Percentiles rank a stretch among this genome's conserved stretches.
Evolutionary conservation across 2,888 invertebrate genomes (phyloP).

Genomic region (Branchipolynoe longqiensis): DNA sequence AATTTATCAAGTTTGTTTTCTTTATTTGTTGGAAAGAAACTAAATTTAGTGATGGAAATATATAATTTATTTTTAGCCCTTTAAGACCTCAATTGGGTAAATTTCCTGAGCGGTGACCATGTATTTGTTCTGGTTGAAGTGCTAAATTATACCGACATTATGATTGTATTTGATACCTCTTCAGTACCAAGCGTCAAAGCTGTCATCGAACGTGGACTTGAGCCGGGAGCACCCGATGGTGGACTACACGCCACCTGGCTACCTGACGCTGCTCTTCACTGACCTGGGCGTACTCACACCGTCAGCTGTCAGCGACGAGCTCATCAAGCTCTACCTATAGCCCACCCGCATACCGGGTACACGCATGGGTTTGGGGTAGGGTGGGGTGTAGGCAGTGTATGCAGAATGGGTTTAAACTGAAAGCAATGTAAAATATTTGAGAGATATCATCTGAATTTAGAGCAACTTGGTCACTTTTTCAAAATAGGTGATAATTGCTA

Average conservation of each 20-base stretch:
- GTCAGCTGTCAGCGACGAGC: slow-evolving; percentile 97
- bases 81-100: no score
- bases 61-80: no score
- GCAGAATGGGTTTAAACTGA: background rate
- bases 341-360: background rate
- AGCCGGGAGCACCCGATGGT: slow-evolving; percentile 90
- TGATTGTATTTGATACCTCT: slow-evolving; percentile 65
- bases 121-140: no score
- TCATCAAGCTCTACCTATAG: slow-evolving; percentile 96
- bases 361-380: background rate
- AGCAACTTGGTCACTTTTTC: background rate
- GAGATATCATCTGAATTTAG: no score
- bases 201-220: slow-evolving; percentile 72
- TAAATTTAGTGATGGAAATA: no score
- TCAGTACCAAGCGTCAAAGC: slow-evolving; percentile 80
- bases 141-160: no score
- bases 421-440: background rate
- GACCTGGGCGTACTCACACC: slow-evolving; percentile 97
- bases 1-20: no score
- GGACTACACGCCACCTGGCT: slow-evolving; percentile 97
- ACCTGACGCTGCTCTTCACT: slow-evolving; percentile 95
- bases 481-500: background rate
- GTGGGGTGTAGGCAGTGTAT: background rate
- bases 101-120: no score
- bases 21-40: no score